phyloP scores from a whole-genome alignment of 2,888 invertebrate genomes.

The Odontocerum albicorne region DNA sequence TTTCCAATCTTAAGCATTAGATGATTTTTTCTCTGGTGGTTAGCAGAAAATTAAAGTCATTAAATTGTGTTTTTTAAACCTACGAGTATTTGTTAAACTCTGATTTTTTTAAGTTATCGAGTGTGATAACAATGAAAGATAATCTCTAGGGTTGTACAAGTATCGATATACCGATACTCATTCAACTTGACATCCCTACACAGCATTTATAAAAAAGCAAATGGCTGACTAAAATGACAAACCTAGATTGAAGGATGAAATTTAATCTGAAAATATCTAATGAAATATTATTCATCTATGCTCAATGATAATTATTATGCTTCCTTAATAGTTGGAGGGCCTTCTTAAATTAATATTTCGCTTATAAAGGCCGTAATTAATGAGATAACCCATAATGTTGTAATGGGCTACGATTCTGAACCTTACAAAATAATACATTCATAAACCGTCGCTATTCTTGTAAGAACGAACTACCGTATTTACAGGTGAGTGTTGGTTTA shows the following conservation, averaged over 20 bases:
- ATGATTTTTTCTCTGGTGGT: too few relatives aligned
- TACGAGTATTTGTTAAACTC: too few relatives aligned
- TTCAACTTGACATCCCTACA: not conserved
- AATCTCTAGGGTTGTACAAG: too few relatives aligned
- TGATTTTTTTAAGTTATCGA: too few relatives aligned
- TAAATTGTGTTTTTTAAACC: too few relatives aligned
- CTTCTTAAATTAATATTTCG: conserved; percentile 18
- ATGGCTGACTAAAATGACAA: conserved; percentile 58
- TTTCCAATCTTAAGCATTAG: too few relatives aligned
- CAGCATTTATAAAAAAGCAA: conserved; percentile 48
- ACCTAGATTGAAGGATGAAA: conserved; percentile 40
- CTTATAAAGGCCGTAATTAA: conserved; percentile 16
- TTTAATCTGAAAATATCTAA: conserved; percentile 60
- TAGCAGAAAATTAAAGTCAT: too few relatives aligned
- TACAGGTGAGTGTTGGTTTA: conserved; percentile 20
- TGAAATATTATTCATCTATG: conserved; percentile 63
- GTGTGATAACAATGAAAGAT: too few relatives aligned
- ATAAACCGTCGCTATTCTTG: conserved; percentile 13
- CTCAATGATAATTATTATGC: conserved; percentile 59
- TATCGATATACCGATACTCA: not conserved
- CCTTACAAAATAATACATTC: conserved; percentile 9
- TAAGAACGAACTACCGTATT: conserved; percentile 25
- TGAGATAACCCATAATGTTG: conserved; percentile 10
- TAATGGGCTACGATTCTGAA: conserved; percentile 12
- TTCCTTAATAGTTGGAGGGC: conserved; percentile 38